Conservation (phyloP, 2,888 invertebrate species). For the Drosophila neonasuta region DNA sequence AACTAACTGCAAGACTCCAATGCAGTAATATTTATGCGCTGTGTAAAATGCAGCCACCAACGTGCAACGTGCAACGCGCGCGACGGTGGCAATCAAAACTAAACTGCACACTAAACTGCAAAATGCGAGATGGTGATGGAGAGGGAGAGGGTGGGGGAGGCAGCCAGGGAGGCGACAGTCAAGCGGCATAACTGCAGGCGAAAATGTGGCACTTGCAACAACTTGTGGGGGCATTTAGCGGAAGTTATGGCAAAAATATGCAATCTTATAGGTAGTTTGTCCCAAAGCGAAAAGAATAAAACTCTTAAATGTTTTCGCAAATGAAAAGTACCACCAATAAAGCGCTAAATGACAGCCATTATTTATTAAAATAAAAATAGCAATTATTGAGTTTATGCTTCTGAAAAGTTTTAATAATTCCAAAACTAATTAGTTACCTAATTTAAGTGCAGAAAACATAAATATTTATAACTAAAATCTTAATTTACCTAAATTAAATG, state of each 20-base stretch:
- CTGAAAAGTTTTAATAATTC: too few species aligned
- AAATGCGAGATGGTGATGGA: slow-evolving; percentile 8
- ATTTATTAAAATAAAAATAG: too few species aligned
- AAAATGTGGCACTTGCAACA: slow-evolving; percentile 29
- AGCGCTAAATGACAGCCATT: too few species aligned
- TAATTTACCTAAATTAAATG: too few species aligned
- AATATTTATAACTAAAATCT: too few species aligned
- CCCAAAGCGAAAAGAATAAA: neutral
- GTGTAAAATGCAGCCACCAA: slow-evolving; percentile 38
- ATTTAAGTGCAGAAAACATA: too few species aligned
- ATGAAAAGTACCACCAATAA: neutral
- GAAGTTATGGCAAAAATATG: slow-evolving; percentile 12
- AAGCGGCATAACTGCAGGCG: slow-evolving; percentile 21
- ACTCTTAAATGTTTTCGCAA: neutral
- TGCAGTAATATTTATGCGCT: slow-evolving; percentile 42
- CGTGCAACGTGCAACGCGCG: slow-evolving; percentile 13
- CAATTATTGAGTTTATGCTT: too few species aligned
- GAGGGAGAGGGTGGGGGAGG: neutral
- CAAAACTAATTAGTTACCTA: too few species aligned
- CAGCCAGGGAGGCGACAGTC: too few species aligned
- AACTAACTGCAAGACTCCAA: slow-evolving; percentile 26
- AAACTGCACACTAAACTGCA: slow-evolving; percentile 57
- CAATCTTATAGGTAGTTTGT: neutral
- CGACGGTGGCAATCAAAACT: slow-evolving; percentile 65
- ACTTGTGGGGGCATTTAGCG: slow-evolving; percentile 36